phyloP scores from a whole-genome alignment of 1,140 invertebrate species.

The Drosophila punjabiensis region DNA sequence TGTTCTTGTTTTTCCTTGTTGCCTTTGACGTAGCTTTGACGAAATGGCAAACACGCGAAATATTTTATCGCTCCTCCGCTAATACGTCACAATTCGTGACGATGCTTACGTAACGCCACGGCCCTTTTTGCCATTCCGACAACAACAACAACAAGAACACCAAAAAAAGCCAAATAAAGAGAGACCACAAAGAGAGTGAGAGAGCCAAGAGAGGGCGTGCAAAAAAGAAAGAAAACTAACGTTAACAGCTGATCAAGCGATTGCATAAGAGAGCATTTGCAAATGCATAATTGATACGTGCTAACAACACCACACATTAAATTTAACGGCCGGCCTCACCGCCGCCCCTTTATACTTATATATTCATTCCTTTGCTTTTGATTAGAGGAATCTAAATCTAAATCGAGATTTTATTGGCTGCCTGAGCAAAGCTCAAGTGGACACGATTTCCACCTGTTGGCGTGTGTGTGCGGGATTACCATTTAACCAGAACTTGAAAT shows the following conservation, averaged over 20 bases:
- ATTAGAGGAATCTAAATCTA: conserved; percentile 38
- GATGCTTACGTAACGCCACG: conserved; percentile 66
- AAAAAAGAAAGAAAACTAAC: conserved; percentile 1
- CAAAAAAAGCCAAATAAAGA: conserved; percentile 12
- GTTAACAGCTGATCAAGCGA: conserved; percentile 50
- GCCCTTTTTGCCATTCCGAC: conserved; percentile 7
- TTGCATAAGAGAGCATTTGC: conserved; percentile 40
- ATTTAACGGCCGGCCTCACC: conserved; percentile 20
- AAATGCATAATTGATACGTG: conserved; percentile 45
- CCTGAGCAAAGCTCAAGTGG: conserved; percentile 47
- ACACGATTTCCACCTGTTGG: conserved; percentile 31
- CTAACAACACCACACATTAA: conserved; percentile 25
- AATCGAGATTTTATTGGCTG: conserved; percentile 37
- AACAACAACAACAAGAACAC: background rate
- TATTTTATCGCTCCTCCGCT: conserved; percentile 67
- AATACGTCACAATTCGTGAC: conserved; percentile 74
- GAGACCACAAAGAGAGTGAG: conserved; percentile 3
- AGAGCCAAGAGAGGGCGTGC: conserved; percentile 4
- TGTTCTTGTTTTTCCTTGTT: conserved; percentile 13
- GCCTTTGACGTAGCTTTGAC: conserved; percentile 28
- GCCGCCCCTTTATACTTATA: background rate
- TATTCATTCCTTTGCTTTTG: background rate
- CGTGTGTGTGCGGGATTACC: background rate
- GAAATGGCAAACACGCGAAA: conserved; percentile 74
- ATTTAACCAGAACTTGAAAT: background rate